Percentiles rank a stretch among this genome's conserved stretches.
phyloP scores from a whole-genome alignment of 1,140 invertebrate genomes.

The Drosophila rufa region DNA sequence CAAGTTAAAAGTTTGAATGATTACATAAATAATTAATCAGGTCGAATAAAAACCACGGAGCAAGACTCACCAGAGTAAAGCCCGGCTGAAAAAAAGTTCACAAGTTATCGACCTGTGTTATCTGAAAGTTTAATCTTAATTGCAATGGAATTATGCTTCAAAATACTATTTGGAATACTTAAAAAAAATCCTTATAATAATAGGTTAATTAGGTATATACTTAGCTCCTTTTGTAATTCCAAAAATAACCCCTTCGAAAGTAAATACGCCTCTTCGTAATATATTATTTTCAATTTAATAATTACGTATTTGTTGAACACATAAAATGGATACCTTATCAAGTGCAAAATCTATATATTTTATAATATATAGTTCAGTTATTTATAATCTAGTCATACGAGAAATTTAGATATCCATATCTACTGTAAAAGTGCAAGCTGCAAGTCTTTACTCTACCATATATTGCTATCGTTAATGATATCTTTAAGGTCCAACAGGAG shows the following conservation, averaged over 20 bases:
- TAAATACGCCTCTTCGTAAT: not conserved
- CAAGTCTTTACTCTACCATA: conserved; percentile 19
- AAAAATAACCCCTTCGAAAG: not conserved
- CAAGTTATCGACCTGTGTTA: too few species aligned
- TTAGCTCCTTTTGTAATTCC: too few species aligned
- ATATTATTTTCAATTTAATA: conserved; percentile 14
- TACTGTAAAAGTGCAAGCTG: conserved; percentile 4
- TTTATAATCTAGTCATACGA: conserved; percentile 1
- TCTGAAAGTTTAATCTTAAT: too few species aligned
- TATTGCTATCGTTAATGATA: conserved; percentile 1
- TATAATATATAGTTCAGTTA: conserved; percentile 2
- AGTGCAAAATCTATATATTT: conserved; percentile 5
- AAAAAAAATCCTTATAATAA: too few species aligned
- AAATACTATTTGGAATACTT: too few species aligned
- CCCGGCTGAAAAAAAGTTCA: too few species aligned
- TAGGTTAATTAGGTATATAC: too few species aligned
- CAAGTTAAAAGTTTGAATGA: too few species aligned
- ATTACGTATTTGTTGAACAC: conserved; percentile 33
- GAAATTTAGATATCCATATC: not conserved
- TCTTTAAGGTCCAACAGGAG: conserved; percentile 4
- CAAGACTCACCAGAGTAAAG: too few species aligned
- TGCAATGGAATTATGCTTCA: too few species aligned
- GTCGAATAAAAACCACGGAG: too few species aligned
- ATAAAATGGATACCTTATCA: conserved; percentile 6
- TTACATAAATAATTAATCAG: too few species aligned